Percentiles rank a stretch among this genome's conserved stretches.
These are phyloP conservation scores for Tautogolabrus adspersus DNA, from an alignment of 2,113 vertebrate genomes.

Conservation along the genomic window DNA sequence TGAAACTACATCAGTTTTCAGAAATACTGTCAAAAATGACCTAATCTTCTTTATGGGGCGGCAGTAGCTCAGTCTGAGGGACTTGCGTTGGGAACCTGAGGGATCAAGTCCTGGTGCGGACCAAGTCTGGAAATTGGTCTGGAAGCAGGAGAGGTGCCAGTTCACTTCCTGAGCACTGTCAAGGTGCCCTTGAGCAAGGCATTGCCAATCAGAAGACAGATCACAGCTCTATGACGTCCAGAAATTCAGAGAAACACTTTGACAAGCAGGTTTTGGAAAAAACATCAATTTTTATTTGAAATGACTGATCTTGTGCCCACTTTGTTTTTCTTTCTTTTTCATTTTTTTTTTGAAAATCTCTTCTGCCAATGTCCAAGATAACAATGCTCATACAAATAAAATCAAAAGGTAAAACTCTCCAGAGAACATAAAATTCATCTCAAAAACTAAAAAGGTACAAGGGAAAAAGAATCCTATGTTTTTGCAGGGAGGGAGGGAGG, in stretches of 20 bases:
- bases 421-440: slow-evolving; percentile 62
- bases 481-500: slow-evolving; percentile 20
- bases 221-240: neutral
- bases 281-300: slow-evolving; percentile 83
- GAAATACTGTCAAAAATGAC: too few species aligned
- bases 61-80: too few species aligned
- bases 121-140: too few species aligned
- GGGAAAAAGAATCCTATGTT: slow-evolving; percentile 40
- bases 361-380: slow-evolving; percentile 60
- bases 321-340: slow-evolving; percentile 51
- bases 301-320: slow-evolving; percentile 78
- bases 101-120: too few species aligned
- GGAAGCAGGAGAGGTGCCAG: too few species aligned
- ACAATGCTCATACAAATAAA: slow-evolving; percentile 63
- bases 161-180: too few species aligned
- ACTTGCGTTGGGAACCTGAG: too few species aligned
- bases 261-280: slow-evolving; percentile 65
- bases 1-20: too few species aligned
- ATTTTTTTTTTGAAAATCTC: slow-evolving; percentile 65
- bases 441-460: slow-evolving; percentile 49
- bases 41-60: too few species aligned
- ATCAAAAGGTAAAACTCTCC: slow-evolving; percentile 58
- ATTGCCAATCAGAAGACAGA: neutral
- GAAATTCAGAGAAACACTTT: slow-evolving; percentile 22
- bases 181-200: too few species aligned